Conservation (phyloP, 2,888 invertebrate genomes). For the Conistra vaccinii region DNA sequence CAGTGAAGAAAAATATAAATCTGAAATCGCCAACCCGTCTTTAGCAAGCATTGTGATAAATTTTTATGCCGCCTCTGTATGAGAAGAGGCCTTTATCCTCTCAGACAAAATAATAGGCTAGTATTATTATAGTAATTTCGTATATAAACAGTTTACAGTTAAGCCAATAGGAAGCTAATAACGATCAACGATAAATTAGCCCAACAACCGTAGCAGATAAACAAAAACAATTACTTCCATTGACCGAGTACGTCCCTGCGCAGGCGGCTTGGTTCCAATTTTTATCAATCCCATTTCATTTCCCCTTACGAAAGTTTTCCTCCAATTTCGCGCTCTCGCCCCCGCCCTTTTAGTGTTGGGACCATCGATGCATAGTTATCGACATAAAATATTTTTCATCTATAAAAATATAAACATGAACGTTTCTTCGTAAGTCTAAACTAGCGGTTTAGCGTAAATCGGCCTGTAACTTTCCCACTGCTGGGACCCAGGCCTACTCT, state of each 20-base stretch:
- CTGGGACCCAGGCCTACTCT: too few species aligned
- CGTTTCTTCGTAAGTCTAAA: too few species aligned
- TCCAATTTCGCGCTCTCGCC: conserved; percentile 89
- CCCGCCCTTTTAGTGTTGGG: conserved; percentile 80
- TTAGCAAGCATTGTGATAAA: not conserved
- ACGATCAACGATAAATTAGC: not conserved
- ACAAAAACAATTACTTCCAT: conserved; percentile 39
- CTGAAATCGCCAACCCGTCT: not conserved
- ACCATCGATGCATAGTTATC: conserved; percentile 56
- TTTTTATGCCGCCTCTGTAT: not conserved
- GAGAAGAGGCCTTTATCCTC: not conserved
- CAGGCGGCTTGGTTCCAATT: conserved; percentile 90
- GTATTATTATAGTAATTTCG: not conserved
- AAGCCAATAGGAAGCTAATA: not conserved
- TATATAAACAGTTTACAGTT: not conserved
- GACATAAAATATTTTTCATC: conserved; percentile 52
- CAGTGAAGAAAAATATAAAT: not conserved
- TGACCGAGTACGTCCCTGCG: conserved; percentile 76
- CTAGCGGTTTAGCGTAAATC: too few species aligned
- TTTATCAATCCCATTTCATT: conserved; percentile 91
- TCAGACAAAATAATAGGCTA: not conserved
- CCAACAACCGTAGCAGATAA: not conserved
- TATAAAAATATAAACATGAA: not conserved
- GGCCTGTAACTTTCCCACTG: too few species aligned
- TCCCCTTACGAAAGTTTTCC: conserved; percentile 91